These are phyloP conservation scores for Pteropus rufus DNA, from an alignment of 2,797 vertebrate genomes.

Conservation along the genomic window DNA sequence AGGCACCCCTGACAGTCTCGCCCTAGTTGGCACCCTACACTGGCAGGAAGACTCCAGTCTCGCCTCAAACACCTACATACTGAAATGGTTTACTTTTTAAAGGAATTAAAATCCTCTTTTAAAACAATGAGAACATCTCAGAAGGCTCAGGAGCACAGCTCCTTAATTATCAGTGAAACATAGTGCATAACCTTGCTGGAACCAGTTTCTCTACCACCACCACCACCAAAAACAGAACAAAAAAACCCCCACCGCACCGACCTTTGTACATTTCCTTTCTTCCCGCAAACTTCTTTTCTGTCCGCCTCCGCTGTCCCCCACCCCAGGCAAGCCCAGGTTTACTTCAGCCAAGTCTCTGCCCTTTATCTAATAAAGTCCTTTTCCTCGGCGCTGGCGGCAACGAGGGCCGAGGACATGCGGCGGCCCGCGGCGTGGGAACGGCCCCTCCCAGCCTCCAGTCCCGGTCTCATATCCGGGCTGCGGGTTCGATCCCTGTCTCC, in stretches of 20 bases:
- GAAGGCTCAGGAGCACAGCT: not conserved
- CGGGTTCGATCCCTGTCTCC: not conserved
- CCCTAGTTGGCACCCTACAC: not conserved
- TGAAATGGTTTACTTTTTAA: slow-evolving; percentile 16
- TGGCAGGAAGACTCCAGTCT: not conserved
- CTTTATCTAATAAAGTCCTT: slow-evolving; percentile 6
- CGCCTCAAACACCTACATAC: not conserved
- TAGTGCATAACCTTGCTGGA: not conserved
- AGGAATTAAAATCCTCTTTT: slow-evolving; percentile 36
- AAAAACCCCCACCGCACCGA: not conserved
- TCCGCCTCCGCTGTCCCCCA: not conserved
- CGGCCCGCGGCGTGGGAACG: not conserved
- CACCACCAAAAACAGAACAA: not conserved
- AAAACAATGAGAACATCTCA: not conserved
- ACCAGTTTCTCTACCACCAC: not conserved
- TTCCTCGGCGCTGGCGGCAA: not conserved
- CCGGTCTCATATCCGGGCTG: not conserved
- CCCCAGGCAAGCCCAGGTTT: not conserved
- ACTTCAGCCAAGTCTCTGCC: not conserved
- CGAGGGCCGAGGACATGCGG: not conserved
- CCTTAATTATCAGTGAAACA: not conserved
- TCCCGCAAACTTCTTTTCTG: slow-evolving; percentile 53
- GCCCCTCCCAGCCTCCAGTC: not conserved
- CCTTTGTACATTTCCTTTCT: slow-evolving; percentile 35
- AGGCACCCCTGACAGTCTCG: not conserved